These are phyloP conservation scores for Promerops cafer DNA, from an alignment of 2,113 vertebrate genomes.

Conservation along the genomic window DNA sequence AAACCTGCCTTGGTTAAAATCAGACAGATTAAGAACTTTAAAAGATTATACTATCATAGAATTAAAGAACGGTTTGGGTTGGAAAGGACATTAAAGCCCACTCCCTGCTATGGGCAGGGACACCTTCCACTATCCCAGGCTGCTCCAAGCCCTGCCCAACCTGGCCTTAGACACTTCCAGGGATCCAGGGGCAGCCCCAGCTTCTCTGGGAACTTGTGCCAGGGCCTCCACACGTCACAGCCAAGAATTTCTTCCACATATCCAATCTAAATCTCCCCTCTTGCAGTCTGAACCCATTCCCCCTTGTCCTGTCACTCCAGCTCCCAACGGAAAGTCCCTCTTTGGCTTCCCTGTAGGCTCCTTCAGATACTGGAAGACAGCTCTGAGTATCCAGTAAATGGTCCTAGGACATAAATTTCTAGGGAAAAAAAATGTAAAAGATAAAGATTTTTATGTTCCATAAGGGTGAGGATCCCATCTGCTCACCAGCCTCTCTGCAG, in stretches of 20 bases:
- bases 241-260: background rate
- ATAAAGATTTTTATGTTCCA: background rate
- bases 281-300: background rate
- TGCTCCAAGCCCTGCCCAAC: background rate
- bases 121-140: rapidly evolving
- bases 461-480: background rate
- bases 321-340: rapidly evolving
- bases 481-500: background rate
- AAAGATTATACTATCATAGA: background rate
- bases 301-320: background rate
- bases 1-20: background rate
- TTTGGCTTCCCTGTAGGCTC: background rate
- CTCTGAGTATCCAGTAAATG: background rate
- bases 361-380: background rate
- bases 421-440: background rate
- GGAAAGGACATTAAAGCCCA: background rate
- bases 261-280: background rate
- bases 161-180: background rate
- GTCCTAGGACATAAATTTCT: background rate
- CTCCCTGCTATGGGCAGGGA: background rate
- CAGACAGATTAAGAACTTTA: background rate
- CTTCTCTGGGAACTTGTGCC: background rate
- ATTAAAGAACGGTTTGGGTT: background rate
- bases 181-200: background rate
- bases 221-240: background rate